These are phyloP conservation scores for Paedocypris sp. DNA, from an alignment of 2,113 vertebrate species.

Conservation along the genomic window DNA sequence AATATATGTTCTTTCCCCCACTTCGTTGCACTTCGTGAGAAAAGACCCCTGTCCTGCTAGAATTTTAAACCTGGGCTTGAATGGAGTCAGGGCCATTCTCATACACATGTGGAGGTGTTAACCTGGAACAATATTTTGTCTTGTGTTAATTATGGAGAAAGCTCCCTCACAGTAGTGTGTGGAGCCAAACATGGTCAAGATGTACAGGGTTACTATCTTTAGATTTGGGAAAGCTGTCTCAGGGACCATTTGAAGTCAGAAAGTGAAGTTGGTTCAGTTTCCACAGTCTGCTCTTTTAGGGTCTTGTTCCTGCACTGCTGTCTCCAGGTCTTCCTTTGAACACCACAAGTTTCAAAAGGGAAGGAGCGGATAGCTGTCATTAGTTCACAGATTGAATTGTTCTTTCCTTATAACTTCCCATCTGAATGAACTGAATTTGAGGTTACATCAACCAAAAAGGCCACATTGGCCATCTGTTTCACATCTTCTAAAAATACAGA, in stretches of 20 bases:
- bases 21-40: slow-evolving; percentile 5
- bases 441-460: slow-evolving; percentile 29
- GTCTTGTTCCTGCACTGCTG: slow-evolving; percentile 20
- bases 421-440: slow-evolving; percentile 16
- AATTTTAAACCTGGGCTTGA: background rate
- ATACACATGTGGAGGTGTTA: slow-evolving; percentile 10
- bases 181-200: slow-evolving; percentile 28
- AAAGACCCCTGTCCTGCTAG: background rate
- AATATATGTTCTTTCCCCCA: too few relatives aligned
- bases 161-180: slow-evolving; percentile 13
- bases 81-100: slow-evolving; percentile 13
- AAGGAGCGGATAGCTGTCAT: slow-evolving; percentile 30
- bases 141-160: slow-evolving; percentile 13
- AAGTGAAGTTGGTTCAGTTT: slow-evolving; percentile 4
- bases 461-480: slow-evolving; percentile 18
- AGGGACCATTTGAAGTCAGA: slow-evolving; percentile 1
- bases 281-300: slow-evolving; percentile 23
- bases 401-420: slow-evolving; percentile 20
- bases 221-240: slow-evolving; percentile 19
- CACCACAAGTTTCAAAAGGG: slow-evolving; percentile 26
- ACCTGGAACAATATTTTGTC: slow-evolving; percentile 11
- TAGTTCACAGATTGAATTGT: slow-evolving; percentile 26
- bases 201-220: slow-evolving; percentile 19
- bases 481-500: slow-evolving; percentile 15
- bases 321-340: slow-evolving; percentile 26